Evolutionary conservation across 2,113 vertebrate species (phyloP).

Genomic region (Coptodon bakossiorum): DNA sequence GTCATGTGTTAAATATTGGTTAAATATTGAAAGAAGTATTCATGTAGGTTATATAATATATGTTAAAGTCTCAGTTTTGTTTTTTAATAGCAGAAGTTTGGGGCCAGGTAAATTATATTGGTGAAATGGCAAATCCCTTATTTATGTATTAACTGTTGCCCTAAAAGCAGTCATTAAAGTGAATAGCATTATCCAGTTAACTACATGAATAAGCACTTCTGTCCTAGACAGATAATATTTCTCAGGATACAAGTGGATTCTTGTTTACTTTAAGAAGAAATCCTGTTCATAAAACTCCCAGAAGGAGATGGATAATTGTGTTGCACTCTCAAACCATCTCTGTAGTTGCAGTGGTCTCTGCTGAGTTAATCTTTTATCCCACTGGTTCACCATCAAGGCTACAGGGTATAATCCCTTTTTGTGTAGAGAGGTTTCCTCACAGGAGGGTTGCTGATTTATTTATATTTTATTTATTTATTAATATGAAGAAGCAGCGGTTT

Average conservation of each 20-base stretch:
- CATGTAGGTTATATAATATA: neutral
- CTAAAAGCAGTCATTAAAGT: neutral
- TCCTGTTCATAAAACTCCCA: neutral
- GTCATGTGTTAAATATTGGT: neutral
- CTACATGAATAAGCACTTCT: neutral
- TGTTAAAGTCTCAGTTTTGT: neutral
- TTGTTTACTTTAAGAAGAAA: neutral
- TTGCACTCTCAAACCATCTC: neutral
- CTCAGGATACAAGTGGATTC: neutral
- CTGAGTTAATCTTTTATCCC: constrained; percentile 31
- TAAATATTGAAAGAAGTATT: neutral
- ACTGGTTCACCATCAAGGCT: constrained; percentile 35
- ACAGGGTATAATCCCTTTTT: constrained; percentile 17
- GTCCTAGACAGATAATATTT: neutral
- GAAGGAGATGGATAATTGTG: constrained; percentile 30
- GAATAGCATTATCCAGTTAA: neutral
- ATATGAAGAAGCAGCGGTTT: neutral
- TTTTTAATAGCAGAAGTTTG: neutral
- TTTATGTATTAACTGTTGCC: neutral
- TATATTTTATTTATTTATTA: neutral
- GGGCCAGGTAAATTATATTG: neutral
- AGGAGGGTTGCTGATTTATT: neutral
- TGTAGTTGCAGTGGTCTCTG: neutral
- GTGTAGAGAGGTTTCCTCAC: neutral
- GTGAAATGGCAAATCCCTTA: neutral